Conservation (phyloP, 1,140 invertebrate species). For the Drosophila tani region DNA sequence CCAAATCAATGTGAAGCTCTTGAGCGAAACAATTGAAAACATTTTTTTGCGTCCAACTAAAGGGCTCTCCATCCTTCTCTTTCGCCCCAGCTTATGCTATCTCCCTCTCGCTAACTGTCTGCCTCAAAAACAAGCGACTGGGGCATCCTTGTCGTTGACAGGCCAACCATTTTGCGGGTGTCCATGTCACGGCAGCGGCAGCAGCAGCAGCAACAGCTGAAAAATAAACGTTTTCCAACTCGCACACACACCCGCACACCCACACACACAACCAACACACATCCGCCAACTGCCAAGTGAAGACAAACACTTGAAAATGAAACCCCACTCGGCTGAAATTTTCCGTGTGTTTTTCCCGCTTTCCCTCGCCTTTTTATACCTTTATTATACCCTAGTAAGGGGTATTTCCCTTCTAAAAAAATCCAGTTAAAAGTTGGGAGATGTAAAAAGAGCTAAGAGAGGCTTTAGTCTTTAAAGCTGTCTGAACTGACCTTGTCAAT, state of each 20-base stretch:
- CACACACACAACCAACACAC: slow-evolving; percentile 13
- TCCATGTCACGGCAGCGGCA: slow-evolving; percentile 49
- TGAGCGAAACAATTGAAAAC: slow-evolving; percentile 32
- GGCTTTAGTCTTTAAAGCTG: too few species aligned
- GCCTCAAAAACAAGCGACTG: slow-evolving; percentile 38
- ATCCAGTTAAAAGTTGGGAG: background rate
- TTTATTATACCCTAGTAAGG: background rate
- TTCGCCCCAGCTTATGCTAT: too few species aligned
- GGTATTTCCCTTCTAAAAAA: background rate
- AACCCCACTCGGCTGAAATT: slow-evolving; percentile 61
- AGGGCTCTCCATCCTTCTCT: background rate
- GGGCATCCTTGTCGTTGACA: slow-evolving; percentile 50
- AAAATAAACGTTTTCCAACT: slow-evolving; percentile 61
- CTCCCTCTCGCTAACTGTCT: too few species aligned
- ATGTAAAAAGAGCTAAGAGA: too few species aligned
- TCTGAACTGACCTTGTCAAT: background rate
- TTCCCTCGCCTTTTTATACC: background rate
- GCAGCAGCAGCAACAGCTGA: slow-evolving; percentile 55
- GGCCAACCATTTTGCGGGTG: slow-evolving; percentile 58
- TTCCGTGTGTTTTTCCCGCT: slow-evolving; percentile 15
- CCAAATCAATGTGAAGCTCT: slow-evolving; percentile 36
- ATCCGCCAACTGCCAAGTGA: slow-evolving; percentile 19
- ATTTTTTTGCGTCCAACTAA: slow-evolving; percentile 18
- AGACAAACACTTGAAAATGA: slow-evolving; percentile 70
- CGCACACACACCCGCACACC: slow-evolving; percentile 13